phyloP scores from a whole-genome alignment of 1,140 invertebrate genomes.

The Thrips palmi region DNA sequence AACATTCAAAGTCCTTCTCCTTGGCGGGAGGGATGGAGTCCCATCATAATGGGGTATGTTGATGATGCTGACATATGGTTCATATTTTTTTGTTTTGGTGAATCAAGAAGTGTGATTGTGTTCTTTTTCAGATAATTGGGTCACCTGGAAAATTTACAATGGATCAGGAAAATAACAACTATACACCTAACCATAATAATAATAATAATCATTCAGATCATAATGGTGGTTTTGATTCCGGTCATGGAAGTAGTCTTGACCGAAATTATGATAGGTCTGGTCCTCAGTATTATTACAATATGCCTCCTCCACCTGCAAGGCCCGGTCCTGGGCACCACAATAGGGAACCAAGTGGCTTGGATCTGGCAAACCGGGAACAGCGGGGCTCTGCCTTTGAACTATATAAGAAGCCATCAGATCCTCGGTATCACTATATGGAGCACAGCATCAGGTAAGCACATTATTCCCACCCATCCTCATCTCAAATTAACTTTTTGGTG shows the following conservation, averaged over 20 bases:
- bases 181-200: no score
- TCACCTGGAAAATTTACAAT: no score
- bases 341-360: conserved; percentile 34
- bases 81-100: no score
- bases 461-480: no score
- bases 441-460: conserved; percentile 17
- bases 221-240: conserved; percentile 25
- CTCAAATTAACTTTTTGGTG: no score
- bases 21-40: conserved; percentile 1
- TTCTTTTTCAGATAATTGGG: no score
- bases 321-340: conserved; percentile 24
- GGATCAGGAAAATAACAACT: conserved; percentile 22
- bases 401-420: conserved; percentile 62
- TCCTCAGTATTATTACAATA: conserved; percentile 38
- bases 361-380: conserved; percentile 71
- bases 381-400: conserved; percentile 87
- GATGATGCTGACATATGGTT: conserved; percentile 1
- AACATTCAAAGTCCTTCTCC: neutral
- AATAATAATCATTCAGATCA: no score
- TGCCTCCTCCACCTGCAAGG: conserved; percentile 28
- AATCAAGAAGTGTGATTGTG: no score
- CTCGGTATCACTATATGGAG: conserved; percentile 19
- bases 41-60: conserved; percentile 29
- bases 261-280: conserved; percentile 19
- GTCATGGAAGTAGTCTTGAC: conserved; percentile 29